Evolutionary conservation across 2,113 vertebrate species (phyloP).

Genomic region (Aix galericulata): DNA sequence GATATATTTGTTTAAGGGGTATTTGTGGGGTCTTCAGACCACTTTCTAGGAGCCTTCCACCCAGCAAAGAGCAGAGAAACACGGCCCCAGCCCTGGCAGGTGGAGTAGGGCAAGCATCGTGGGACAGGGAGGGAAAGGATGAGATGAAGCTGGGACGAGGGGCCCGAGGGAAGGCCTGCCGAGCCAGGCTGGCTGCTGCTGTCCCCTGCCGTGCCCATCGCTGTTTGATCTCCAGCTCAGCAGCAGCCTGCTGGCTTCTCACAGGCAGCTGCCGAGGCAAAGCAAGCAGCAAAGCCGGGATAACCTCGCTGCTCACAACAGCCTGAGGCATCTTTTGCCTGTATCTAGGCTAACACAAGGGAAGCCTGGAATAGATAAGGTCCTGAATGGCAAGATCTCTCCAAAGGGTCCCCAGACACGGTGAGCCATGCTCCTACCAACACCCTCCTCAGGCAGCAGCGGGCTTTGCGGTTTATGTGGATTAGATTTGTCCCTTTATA

Average conservation of each 20-base stretch:
- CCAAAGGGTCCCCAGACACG: not conserved
- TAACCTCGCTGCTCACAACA: constrained; percentile 28
- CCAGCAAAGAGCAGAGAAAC: not conserved
- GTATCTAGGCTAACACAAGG: not conserved
- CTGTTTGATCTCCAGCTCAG: not conserved
- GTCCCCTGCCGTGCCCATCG: not conserved
- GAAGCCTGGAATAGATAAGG: not conserved
- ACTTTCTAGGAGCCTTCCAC: not conserved
- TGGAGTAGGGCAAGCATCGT: not conserved
- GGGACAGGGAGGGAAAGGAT: not conserved
- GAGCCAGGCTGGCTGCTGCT: not conserved
- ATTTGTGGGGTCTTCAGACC: not conserved
- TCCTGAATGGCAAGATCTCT: not conserved
- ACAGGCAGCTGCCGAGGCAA: not conserved
- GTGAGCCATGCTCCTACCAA: not conserved
- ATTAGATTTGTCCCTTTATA: not conserved
- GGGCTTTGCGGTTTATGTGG: not conserved
- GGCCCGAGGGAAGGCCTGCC: constrained; percentile 9
- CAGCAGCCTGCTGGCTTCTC: constrained; percentile 39
- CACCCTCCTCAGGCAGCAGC: not conserved
- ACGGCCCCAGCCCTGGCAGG: not conserved
- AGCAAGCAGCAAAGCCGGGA: constrained; percentile 21
- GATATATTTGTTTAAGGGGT: not conserved
- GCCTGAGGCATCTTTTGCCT: not conserved
- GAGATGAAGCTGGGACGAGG: not conserved